These are phyloP conservation scores for Parascotia fuliginaria DNA, from an alignment of 2,888 invertebrate species.

Conservation along the genomic window DNA sequence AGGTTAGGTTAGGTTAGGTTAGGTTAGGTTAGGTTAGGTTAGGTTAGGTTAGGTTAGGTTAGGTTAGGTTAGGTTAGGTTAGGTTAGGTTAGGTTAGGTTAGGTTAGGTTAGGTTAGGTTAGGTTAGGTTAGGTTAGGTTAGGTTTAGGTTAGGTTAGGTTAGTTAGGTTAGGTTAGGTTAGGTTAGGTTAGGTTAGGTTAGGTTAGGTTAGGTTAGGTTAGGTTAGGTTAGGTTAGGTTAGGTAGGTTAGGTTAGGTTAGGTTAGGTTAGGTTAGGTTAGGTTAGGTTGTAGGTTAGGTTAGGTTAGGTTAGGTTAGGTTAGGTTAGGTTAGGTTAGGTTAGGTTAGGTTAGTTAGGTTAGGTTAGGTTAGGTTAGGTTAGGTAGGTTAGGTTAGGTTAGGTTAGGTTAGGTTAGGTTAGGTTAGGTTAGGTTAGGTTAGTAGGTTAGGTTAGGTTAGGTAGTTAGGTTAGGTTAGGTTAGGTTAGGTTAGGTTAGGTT, in stretches of 20 bases:
- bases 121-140: conserved; percentile 28
- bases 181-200: conserved; percentile 24
- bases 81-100: conserved; percentile 26
- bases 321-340: conserved; percentile 15
- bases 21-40: conserved; percentile 34
- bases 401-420: conserved; percentile 32
- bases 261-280: conserved; percentile 13
- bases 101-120: conserved; percentile 27
- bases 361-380: conserved; percentile 13
- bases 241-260: conserved; percentile 17
- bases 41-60: conserved; percentile 26
- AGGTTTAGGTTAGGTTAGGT: too few relatives aligned
- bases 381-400: conserved; percentile 29
- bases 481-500: conserved; percentile 6
- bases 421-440: conserved; percentile 12
- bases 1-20: conserved; percentile 35
- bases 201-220: conserved; percentile 21
- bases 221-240: conserved; percentile 19
- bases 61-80: conserved; percentile 27
- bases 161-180: conserved; percentile 25
- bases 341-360: conserved; percentile 21
- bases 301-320: conserved; percentile 16
- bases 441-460: conserved; percentile 17
- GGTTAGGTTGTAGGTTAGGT: conserved; percentile 16
- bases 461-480: conserved; percentile 7